These are phyloP conservation scores for Catocala sponsa DNA, from an alignment of 2,888 invertebrate species.

Conservation along the genomic window DNA sequence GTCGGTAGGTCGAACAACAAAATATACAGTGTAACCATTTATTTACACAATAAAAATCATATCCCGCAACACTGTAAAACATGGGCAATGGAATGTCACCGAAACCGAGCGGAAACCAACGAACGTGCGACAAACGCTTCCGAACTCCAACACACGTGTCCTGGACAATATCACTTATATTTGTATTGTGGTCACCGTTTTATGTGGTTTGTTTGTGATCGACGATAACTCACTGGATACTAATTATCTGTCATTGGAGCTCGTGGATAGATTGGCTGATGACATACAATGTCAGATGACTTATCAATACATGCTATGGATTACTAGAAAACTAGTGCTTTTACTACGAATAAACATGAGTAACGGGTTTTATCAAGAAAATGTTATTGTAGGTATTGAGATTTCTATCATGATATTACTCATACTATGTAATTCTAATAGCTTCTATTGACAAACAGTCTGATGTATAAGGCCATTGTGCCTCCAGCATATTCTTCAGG, in stretches of 20 bases:
- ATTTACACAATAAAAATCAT: not conserved
- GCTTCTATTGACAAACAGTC: too few relatives aligned
- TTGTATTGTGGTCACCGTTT: conserved; percentile 49
- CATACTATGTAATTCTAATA: too few relatives aligned
- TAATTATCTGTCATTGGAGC: not conserved
- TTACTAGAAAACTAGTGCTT: too few relatives aligned
- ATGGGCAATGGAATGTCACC: conserved; percentile 55
- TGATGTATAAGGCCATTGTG: too few relatives aligned
- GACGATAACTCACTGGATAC: conserved; percentile 20
- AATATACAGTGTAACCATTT: not conserved
- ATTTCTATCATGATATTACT: too few relatives aligned
- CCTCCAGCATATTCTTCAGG: too few relatives aligned
- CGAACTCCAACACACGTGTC: conserved; percentile 53
- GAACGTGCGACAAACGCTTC: conserved; percentile 70
- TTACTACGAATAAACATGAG: too few relatives aligned
- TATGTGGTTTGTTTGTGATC: conserved; percentile 31
- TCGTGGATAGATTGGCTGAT: not conserved
- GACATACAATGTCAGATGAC: not conserved
- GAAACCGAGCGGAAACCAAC: conserved; percentile 69
- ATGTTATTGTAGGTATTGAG: not conserved
- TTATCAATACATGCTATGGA: not conserved
- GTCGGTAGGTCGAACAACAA: too few relatives aligned
- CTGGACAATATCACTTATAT: conserved; percentile 43
- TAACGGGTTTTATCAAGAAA: not conserved
- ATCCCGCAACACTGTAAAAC: conserved; percentile 11